Conservation (phyloP, 2,113 vertebrate species). For the Perccottus glenii region DNA sequence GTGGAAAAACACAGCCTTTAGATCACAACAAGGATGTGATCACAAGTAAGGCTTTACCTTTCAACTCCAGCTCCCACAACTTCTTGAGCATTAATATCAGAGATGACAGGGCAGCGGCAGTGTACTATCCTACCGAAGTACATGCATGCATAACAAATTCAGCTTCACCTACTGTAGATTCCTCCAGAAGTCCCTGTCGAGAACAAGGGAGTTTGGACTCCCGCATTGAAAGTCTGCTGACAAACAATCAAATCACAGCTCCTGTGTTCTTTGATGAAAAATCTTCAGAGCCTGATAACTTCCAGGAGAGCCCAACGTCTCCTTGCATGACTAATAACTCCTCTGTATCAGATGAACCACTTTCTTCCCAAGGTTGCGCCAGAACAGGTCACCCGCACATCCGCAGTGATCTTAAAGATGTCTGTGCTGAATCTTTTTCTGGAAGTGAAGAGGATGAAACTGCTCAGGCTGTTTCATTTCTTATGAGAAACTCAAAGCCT, state of each 20-base stretch:
- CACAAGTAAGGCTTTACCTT: conserved; percentile 59
- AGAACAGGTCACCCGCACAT: conserved; percentile 51
- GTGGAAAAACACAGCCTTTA: conserved; percentile 73
- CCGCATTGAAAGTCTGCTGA: conserved; percentile 94
- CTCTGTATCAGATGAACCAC: conserved; percentile 61
- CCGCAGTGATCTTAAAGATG: conserved; percentile 77
- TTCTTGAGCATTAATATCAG: conserved; percentile 67
- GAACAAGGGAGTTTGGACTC: conserved; percentile 89
- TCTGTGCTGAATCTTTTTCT: conserved; percentile 76
- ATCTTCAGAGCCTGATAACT: conserved; percentile 79
- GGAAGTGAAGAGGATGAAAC: conserved; percentile 86
- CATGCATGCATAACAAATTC: conserved; percentile 22
- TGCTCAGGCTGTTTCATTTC: conserved; percentile 69
- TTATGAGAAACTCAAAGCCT: conserved; percentile 73
- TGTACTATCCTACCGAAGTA: conserved; percentile 49
- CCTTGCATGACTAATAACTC: conserved; percentile 75
- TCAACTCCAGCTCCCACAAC: conserved; percentile 49
- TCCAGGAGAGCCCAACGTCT: conserved; percentile 87
- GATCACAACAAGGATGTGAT: conserved; percentile 57
- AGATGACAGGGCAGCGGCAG: conserved; percentile 76
- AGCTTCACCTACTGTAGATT: conserved; percentile 48
- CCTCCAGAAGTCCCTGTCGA: conserved; percentile 78
- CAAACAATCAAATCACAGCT: conserved; percentile 82
- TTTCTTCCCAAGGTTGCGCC: conserved; percentile 17
- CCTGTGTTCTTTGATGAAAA: conserved; percentile 79